Conservation (phyloP, 2,888 invertebrate genomes). For the Cryptus viduatorius region DNA sequence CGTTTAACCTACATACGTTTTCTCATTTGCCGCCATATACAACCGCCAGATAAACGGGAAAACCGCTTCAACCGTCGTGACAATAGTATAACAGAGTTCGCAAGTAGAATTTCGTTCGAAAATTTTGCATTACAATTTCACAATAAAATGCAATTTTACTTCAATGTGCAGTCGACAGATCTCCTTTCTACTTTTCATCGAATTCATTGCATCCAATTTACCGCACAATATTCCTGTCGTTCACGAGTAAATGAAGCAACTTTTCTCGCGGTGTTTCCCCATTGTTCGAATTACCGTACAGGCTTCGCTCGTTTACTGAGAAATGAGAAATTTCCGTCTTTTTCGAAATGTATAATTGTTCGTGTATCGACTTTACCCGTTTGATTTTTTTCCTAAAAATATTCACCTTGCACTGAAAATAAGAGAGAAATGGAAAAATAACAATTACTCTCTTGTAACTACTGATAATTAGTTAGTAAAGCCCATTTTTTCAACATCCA, state of each 20-base stretch:
- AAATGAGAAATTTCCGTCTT: too few relatives aligned
- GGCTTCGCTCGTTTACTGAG: neutral
- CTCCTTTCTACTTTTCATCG: neutral
- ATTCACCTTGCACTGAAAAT: too few relatives aligned
- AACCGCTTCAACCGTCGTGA: constrained; percentile 8
- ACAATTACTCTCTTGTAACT: too few relatives aligned
- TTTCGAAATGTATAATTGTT: too few relatives aligned
- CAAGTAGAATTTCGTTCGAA: constrained; percentile 13
- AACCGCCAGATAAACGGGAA: neutral
- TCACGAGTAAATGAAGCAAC: neutral
- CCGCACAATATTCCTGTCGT: neutral
- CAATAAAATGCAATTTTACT: constrained; percentile 29
- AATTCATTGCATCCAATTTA: constrained; percentile 16
- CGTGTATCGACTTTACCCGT: too few relatives aligned
- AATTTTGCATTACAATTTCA: constrained; percentile 7
- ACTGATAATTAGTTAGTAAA: too few relatives aligned
- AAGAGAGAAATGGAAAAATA: too few relatives aligned
- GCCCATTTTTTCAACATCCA: too few relatives aligned
- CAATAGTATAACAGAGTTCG: constrained; percentile 3
- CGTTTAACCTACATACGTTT: constrained; percentile 33
- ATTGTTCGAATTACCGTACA: constrained; percentile 1
- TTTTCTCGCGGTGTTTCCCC: neutral
- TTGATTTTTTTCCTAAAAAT: too few relatives aligned
- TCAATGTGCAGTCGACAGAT: constrained; percentile 25
- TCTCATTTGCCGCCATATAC: neutral